Conservation (phyloP, 2,113 vertebrate genomes). For the Apistogramma diplotaenia region DNA sequence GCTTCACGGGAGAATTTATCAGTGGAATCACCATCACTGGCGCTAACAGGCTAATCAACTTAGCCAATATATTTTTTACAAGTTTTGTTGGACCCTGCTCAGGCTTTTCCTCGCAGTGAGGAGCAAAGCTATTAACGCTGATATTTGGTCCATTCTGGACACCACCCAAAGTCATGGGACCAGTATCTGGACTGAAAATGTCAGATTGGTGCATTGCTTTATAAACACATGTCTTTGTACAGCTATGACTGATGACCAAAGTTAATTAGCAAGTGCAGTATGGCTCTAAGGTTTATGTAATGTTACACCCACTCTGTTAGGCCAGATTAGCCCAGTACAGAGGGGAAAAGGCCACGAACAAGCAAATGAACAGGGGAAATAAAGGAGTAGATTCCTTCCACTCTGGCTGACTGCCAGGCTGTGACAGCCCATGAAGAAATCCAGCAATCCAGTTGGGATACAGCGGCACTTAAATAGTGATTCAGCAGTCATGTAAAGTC, state of each 20-base stretch:
- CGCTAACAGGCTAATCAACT: background rate
- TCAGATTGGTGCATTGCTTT: background rate
- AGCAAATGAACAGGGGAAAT: constrained; percentile 56
- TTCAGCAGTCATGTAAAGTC: background rate
- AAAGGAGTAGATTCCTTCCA: constrained; percentile 33
- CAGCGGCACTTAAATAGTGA: background rate
- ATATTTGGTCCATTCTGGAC: background rate
- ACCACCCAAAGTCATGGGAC: background rate
- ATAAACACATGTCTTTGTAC: constrained; percentile 17
- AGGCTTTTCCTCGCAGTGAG: background rate
- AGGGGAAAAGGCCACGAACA: constrained; percentile 55
- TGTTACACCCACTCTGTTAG: constrained; percentile 64
- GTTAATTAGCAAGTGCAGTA: constrained; percentile 58
- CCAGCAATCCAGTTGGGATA: constrained; percentile 6
- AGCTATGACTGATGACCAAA: constrained; percentile 45
- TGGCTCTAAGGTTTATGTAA: constrained; percentile 63
- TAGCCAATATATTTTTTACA: background rate
- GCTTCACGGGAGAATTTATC: background rate
- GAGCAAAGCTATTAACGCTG: background rate
- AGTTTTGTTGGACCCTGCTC: background rate
- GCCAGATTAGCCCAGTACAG: constrained; percentile 51
- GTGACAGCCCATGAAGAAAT: constrained; percentile 29
- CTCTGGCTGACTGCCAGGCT: constrained; percentile 35
- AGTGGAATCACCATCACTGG: background rate
- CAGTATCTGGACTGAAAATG: background rate